phyloP scores from a whole-genome alignment of 2,797 vertebrate genomes.

The Sebastes flavidus region DNA sequence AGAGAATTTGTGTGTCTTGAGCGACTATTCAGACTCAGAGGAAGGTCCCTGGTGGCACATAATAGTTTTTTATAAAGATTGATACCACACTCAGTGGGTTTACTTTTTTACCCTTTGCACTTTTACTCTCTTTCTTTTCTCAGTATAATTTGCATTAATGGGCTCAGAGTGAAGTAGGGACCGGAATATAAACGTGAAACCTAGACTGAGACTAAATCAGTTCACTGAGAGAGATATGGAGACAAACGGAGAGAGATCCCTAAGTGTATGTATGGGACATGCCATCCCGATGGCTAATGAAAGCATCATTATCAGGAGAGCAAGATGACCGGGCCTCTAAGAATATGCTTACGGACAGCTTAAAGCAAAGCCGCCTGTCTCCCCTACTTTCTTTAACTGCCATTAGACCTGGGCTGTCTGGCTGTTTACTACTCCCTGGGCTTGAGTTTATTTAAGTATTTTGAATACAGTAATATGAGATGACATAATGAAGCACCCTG shows the following conservation, averaged over 20 bases:
- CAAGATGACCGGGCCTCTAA: slow-evolving; percentile 49
- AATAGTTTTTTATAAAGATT: slow-evolving; percentile 46
- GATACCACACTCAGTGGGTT: slow-evolving; percentile 27
- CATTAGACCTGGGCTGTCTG: slow-evolving; percentile 65
- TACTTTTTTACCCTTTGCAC: slow-evolving; percentile 60
- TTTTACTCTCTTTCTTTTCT: slow-evolving; percentile 42
- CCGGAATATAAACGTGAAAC: slow-evolving; percentile 42
- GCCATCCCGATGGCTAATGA: slow-evolving; percentile 73
- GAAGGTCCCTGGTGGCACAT: slow-evolving; percentile 21
- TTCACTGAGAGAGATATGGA: slow-evolving; percentile 16
- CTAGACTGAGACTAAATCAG: slow-evolving; percentile 52
- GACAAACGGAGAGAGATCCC: background rate
- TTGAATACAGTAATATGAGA: slow-evolving; percentile 64
- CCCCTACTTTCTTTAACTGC: slow-evolving; percentile 58
- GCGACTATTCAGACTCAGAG: slow-evolving; percentile 31
- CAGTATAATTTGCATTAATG: slow-evolving; percentile 67
- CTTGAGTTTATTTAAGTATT: slow-evolving; percentile 66
- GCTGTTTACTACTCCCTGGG: slow-evolving; percentile 62
- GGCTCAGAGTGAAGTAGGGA: slow-evolving; percentile 37
- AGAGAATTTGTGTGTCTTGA: slow-evolving; percentile 28
- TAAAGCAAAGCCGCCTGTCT: slow-evolving; percentile 61
- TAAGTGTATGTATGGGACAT: slow-evolving; percentile 57
- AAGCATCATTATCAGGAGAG: slow-evolving; percentile 73
- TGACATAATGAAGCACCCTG: slow-evolving; percentile 66
- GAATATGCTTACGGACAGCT: slow-evolving; percentile 70